phyloP scores from a whole-genome alignment of 2,113 vertebrate genomes.

The Megaceryle torquata region DNA sequence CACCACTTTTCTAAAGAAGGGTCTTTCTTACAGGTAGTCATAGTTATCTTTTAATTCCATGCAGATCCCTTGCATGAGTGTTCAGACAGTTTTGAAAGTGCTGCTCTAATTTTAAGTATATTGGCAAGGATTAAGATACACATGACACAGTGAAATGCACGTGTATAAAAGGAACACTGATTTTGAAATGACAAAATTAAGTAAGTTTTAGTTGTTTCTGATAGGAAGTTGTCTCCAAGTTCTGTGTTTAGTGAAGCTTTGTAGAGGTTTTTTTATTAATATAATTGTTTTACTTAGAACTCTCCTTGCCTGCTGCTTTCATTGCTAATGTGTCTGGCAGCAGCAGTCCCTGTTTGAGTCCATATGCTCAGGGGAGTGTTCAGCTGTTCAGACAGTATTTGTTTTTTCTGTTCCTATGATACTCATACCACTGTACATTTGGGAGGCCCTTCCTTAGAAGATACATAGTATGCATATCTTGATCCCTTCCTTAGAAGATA shows the following conservation, averaged over 20 bases:
- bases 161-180: background rate
- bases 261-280: background rate
- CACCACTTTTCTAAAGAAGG: background rate
- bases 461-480: background rate
- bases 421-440: background rate
- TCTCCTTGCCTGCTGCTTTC: background rate
- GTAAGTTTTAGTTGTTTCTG: background rate
- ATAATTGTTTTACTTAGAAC: background rate
- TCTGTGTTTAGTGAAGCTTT: background rate
- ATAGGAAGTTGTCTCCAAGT: background rate
- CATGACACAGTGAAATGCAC: background rate
- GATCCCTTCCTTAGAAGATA: background rate
- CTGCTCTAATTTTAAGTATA: background rate
- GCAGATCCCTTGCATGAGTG: background rate
- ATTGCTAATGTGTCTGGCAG: background rate
- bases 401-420: constrained; percentile 24
- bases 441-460: background rate
- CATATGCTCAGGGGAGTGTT: background rate
- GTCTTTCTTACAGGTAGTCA: background rate
- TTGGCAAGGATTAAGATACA: background rate
- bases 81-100: background rate
- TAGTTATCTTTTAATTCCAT: background rate
- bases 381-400: constrained; percentile 27
- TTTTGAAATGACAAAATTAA: background rate
- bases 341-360: background rate